Percentiles rank a stretch among this genome's conserved stretches.
Conservation (phyloP, 35 echinoderm and acorn worm species). For the Nesometra sesokonis region DNA sequence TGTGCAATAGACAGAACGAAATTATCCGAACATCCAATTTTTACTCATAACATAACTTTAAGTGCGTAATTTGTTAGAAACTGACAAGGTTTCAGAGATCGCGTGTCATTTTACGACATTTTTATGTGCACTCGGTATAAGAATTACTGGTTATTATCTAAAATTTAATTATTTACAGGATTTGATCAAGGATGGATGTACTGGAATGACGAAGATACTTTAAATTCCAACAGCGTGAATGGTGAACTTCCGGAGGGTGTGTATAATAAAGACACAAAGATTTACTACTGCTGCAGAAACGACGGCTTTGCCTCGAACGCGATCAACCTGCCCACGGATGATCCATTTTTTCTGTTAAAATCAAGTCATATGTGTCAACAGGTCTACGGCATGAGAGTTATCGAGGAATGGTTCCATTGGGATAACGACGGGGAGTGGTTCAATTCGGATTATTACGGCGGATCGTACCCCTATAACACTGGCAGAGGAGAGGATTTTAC, state of each 20-base stretch:
- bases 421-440: conserved; percentile 43
- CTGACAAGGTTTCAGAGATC: too few relatives aligned
- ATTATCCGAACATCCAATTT: too few relatives aligned
- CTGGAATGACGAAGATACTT: conserved; percentile 46
- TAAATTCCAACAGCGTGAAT: conserved; percentile 21
- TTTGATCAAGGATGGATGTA: conserved; percentile 45
- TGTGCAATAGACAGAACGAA: too few relatives aligned
- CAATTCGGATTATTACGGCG: conserved; percentile 16
- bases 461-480: conserved; percentile 16
- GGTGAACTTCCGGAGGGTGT: conserved; percentile 48
- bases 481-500: conserved; percentile 10
- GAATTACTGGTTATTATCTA: neutral
- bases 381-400: conserved; percentile 36
- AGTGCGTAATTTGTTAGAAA: too few relatives aligned
- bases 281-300: conserved; percentile 67
- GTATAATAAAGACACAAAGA: conserved; percentile 51
- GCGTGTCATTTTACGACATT: too few relatives aligned
- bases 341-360: conserved; percentile 34
- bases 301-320: conserved; percentile 18
- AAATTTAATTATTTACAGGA: conserved; percentile 18
- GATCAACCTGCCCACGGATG: conserved; percentile 37
- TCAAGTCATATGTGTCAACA: conserved; percentile 23
- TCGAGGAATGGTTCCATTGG: conserved; percentile 56
- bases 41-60: too few relatives aligned
- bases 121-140: too few relatives aligned